A percentile compares a stretch with the other conserved stretches of the same genome.
Evolutionary conservation across 2,888 invertebrate genomes (phyloP).

Genomic region (Chrysolina oricalcia): DNA sequence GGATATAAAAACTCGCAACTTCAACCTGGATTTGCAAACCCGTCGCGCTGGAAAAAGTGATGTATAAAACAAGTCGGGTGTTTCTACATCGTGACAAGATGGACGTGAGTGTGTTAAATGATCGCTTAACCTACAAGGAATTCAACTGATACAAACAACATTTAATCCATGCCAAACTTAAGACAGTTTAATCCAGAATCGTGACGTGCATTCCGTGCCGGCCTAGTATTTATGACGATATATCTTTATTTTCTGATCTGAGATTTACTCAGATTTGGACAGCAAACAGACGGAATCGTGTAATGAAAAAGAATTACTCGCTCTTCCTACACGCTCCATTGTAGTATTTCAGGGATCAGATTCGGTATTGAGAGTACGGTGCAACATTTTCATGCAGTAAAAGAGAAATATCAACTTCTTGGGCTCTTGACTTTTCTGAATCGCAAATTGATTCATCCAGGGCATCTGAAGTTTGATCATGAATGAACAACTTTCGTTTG

Average conservation of each 20-base stretch:
- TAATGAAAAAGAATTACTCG: constrained; percentile 19
- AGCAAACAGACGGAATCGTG: constrained; percentile 19
- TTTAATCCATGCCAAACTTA: constrained; percentile 54
- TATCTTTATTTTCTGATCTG: constrained; percentile 28
- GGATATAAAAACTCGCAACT: not conserved
- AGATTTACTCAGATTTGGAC: constrained; percentile 30
- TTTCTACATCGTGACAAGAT: constrained; percentile 43
- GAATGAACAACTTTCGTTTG: too few relatives aligned
- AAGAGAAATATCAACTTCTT: too few relatives aligned
- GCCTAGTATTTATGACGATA: constrained; percentile 31
- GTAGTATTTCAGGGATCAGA: not conserved
- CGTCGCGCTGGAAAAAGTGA: constrained; percentile 1
- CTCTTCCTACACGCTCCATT: not conserved
- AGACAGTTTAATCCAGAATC: constrained; percentile 44
- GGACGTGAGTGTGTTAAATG: constrained; percentile 57
- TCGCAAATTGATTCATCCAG: too few relatives aligned
- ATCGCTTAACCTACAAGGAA: constrained; percentile 51
- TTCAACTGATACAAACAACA: constrained; percentile 57
- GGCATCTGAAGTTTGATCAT: too few relatives aligned
- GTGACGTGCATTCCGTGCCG: constrained; percentile 36
- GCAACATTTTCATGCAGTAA: not conserved
- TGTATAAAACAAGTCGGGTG: constrained; percentile 15
- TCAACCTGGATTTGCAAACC: constrained; percentile 21
- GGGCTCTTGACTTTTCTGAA: too few relatives aligned
- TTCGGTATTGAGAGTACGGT: not conserved